A percentile compares a stretch with the other conserved stretches of the same genome.
phyloP scores from a whole-genome alignment of 2,888 invertebrate genomes.

The Taenaris catops region DNA sequence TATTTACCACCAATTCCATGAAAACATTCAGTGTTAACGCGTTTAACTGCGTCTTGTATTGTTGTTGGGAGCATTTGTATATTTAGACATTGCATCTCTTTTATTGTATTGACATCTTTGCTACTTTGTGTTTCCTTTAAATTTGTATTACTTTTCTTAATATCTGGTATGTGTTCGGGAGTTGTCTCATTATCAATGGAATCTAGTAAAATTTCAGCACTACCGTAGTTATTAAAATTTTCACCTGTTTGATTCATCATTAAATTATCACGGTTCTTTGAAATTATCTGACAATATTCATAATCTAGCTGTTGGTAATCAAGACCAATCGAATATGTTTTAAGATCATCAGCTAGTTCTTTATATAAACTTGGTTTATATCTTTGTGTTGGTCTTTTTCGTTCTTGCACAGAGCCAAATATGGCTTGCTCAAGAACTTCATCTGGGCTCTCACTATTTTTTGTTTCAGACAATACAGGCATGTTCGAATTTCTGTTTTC shows the following conservation, averaged over 20 bases:
- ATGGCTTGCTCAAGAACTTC: constrained; percentile 73
- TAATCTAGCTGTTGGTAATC: constrained; percentile 51
- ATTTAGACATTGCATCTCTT: too few relatives aligned
- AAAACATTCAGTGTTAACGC: background rate
- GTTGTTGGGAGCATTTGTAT: too few relatives aligned
- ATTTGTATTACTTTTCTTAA: too few relatives aligned
- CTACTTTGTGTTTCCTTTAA: too few relatives aligned
- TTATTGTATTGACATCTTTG: too few relatives aligned
- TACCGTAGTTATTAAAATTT: too few relatives aligned
- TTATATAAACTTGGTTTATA: constrained; percentile 41
- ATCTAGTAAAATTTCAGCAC: too few relatives aligned
- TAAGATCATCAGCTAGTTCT: constrained; percentile 52
- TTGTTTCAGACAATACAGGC: constrained; percentile 8
- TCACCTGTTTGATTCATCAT: background rate
- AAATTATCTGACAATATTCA: constrained; percentile 44
- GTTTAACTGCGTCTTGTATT: too few relatives aligned
- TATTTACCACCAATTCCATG: background rate
- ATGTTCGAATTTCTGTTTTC: background rate
- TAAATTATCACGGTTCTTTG: constrained; percentile 27
- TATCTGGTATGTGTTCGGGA: too few relatives aligned
- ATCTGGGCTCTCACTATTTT: constrained; percentile 25
- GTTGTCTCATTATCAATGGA: too few relatives aligned
- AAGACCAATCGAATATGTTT: constrained; percentile 51
- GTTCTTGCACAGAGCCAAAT: constrained; percentile 82
- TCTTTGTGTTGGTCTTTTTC: constrained; percentile 44